Evolutionary conservation across 2,888 invertebrate species (phyloP), one percentile per base, ranked within the genome.

Genomic region (Meiosimyza decipiens): DNA sequence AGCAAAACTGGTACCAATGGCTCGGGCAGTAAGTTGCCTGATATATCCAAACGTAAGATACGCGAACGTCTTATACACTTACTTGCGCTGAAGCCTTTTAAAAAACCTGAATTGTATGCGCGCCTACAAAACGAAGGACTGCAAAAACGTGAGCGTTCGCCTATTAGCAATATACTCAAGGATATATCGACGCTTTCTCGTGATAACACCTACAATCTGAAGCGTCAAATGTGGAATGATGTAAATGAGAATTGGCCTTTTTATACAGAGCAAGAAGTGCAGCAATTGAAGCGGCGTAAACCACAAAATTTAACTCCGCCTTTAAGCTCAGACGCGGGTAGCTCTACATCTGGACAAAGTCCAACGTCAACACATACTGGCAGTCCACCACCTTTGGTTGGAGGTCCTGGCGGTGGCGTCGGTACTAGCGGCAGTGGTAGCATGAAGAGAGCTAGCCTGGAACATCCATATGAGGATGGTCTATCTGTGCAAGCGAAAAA

Each of bases 241-340:
- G 95, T 97, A 78, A 93, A 95, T 81, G 95, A 95, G 84, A 94
- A 95, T 85, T 98, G 98, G 97, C 95, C 95, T 75, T 97, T 94
- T 89, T 98, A 96, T 86, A 91, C 93, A 22, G 96, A 97, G 81
- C 94, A 95, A 84, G 97, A 98, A 86, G 91, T 91, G 87, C 93
- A 94, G 84, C 91, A 94, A 87, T 90, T 97, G 84, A 96, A 95
- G 90, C 92, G 94, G 87, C 93, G 94, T 85, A 96, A 95, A 89
- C 95, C 95, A 82, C 94, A 95, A 89, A 96, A 95, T 88, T 89
- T 96, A 82, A 96, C 95, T 75, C 95, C 96, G 74, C 95, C 96
- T 54, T 91, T 94, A 77, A 94, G 94, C 84, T 95, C 94, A 81
- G 95, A 95, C 84, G 91, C 91, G 74, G 91, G 92, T 78, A 92